Base-by-base conservation (phyloP, 2,888 invertebrate genomes). In the Lamellibrachia columna region DNA sequence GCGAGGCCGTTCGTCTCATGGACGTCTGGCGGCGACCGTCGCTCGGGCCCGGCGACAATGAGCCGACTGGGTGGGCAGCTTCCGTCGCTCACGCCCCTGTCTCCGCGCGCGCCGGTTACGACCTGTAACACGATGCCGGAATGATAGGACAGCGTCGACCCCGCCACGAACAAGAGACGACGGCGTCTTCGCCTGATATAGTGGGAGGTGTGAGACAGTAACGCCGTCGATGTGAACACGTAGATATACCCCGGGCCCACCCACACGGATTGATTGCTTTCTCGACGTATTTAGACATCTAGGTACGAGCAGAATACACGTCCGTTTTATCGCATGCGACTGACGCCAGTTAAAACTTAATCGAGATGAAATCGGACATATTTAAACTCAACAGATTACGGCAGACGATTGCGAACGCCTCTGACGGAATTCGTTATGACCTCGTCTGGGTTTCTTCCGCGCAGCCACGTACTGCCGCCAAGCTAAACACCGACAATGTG, bases 271-370 rank as follows among this genome's bases (percentile, higher is more conserved):
- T 22, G 75, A 75, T 75, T 75, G 75, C 75, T 75, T 75, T 75
- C 75, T 75, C 15, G 15, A 22, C 22, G 75, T 75, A 75, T 75
- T 75, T 75, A 75, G 15, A 11, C 75, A n/a, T 75, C 22, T 11
- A 22, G 6, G 15, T 4, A 6, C 75, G 75, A 15, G 9, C 9
- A 55, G 55, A 55, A 55, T 55, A 9, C 8, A 55, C 55, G 75
- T 75, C 75, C 75, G 75, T 75, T 75, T 75, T 75, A 75, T 75
- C 75, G 15, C 15, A 22, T 75, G 4, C 75, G 75, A 75, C 75
- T 22, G 75, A 75, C 75, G 75, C 75, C 75, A 75, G 75, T 75
- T 75, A 75, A 75, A 75, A 22, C n/a, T 75, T 75, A 75, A 75
- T 75, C 75, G 4, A 75, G 75, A 75, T 75, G 75, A 75, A 15